These are phyloP conservation scores for Agelastica alni DNA, from an alignment of 2,888 invertebrate species.

Conservation along the genomic window DNA sequence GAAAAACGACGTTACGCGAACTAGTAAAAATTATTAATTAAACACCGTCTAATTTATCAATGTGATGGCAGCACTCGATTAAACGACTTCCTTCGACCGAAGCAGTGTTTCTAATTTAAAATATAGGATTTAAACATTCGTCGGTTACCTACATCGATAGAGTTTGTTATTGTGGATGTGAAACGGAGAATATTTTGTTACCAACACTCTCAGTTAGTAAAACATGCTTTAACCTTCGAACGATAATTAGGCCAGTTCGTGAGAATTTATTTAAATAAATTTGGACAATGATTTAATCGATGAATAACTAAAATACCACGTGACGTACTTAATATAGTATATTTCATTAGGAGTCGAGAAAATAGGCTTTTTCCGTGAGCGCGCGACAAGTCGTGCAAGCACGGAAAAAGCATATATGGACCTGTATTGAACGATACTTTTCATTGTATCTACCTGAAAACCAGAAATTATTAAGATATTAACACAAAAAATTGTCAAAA, in stretches of 20 bases:
- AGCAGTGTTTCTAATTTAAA: neutral
- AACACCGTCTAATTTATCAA: neutral
- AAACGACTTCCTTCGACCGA: conserved; percentile 2
- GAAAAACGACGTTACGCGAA: neutral
- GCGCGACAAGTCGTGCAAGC: too few species aligned
- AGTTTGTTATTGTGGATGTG: neutral
- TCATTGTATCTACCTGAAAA: too few species aligned
- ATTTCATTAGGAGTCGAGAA: too few species aligned
- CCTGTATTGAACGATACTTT: too few species aligned
- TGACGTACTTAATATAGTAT: too few species aligned
- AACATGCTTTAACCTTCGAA: conserved; percentile 6
- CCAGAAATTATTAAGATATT: too few species aligned
- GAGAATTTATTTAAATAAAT: neutral
- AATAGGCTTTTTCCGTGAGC: too few species aligned
- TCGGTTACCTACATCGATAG: conserved; percentile 3
- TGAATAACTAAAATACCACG: too few species aligned
- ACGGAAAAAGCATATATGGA: too few species aligned
- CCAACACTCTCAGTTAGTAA: conserved; percentile 1
- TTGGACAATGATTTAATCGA: too few species aligned
- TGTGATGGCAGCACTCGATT: neutral
- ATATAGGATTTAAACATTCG: conserved; percentile 2
- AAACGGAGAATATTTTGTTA: neutral
- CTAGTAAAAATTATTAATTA: neutral
- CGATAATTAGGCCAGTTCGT: neutral
- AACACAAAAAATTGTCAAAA: too few species aligned